Evolutionary conservation across 2,797 vertebrate genomes (phyloP).

Genomic region (Coccyzus lansbergi): DNA sequence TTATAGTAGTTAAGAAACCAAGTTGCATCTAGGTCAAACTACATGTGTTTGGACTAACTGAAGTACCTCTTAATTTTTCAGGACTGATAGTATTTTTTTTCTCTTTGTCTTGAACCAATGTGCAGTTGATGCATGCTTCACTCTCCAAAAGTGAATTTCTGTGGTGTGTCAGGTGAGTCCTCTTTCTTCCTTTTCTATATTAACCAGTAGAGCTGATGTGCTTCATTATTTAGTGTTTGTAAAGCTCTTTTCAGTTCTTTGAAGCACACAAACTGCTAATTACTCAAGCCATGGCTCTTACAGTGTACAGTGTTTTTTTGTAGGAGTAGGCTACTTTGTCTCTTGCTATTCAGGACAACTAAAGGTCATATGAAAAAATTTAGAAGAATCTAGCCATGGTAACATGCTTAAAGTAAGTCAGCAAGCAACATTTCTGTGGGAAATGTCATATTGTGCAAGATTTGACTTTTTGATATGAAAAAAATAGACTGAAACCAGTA

Average conservation of each 20-base stretch:
- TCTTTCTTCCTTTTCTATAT: not conserved
- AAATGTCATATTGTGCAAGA: not conserved
- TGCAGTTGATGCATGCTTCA: not conserved
- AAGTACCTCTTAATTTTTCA: not conserved
- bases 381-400: not conserved
- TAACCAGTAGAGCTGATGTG: not conserved
- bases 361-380: not conserved
- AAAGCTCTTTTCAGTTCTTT: not conserved
- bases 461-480: constrained; percentile 20
- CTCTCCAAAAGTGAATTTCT: not conserved
- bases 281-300: not conserved
- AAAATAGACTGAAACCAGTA: not conserved
- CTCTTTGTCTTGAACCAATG: not conserved
- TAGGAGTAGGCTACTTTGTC: not conserved
- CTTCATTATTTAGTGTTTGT: not conserved
- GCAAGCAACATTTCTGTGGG: not conserved
- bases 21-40: not conserved
- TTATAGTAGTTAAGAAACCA: not conserved
- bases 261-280: not conserved
- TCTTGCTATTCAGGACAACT: not conserved
- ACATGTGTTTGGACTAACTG: not conserved
- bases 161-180: not conserved
- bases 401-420: not conserved
- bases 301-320: not conserved
- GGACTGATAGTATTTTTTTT: not conserved